Evolutionary conservation across 2,113 vertebrate species (phyloP).

Genomic region (Heterochromis multidens): DNA sequence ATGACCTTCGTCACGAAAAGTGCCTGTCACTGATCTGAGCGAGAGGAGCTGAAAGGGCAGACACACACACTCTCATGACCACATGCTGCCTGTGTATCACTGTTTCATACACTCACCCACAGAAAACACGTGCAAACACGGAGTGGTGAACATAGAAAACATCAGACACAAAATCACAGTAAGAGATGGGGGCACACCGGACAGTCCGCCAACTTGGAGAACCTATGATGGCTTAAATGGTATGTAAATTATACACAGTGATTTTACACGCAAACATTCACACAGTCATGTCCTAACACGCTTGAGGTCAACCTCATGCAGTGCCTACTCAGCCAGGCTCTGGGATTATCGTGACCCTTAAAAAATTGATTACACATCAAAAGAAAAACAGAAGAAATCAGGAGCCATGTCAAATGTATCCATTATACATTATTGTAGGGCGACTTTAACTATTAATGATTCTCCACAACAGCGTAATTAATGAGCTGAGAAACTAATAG

Average conservation of each 20-base stretch:
- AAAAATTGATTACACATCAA: constrained; percentile 77
- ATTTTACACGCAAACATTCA: constrained; percentile 8
- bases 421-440: constrained; percentile 75
- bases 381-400: constrained; percentile 42
- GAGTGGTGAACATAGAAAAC: neutral
- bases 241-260: constrained; percentile 18
- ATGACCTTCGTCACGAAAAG: constrained; percentile 79
- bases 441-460: constrained; percentile 86
- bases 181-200: constrained; percentile 4
- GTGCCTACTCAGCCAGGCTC: neutral
- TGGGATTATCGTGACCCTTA: constrained; percentile 75
- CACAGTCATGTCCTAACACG: constrained; percentile 13
- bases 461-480: constrained; percentile 76
- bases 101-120: neutral
- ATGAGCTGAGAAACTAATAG: constrained; percentile 78
- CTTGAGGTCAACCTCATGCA: constrained; percentile 70
- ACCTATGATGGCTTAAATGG: neutral
- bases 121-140: constrained; percentile 3
- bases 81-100: neutral
- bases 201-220: constrained; percentile 19
- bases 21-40: constrained; percentile 73
- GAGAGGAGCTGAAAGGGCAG: constrained; percentile 28
- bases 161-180: constrained; percentile 8
- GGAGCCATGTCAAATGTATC: constrained; percentile 62
- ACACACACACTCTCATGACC: neutral